phyloP scores from a whole-genome alignment of 2,888 invertebrate genomes.

The Gortyna flavago region DNA sequence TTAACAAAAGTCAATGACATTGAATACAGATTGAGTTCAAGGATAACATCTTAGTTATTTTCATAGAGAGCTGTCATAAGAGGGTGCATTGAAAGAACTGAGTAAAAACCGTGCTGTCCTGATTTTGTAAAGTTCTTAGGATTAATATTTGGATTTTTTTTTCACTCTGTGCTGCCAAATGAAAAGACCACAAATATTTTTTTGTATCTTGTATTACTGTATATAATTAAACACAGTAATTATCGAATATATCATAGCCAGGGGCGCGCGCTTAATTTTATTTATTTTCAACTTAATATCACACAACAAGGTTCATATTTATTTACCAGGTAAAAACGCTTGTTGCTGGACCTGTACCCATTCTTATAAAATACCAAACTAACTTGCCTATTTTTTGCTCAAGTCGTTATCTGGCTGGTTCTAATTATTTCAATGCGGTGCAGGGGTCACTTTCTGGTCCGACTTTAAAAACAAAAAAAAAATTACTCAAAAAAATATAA shows the following conservation, averaged over 20 bases:
- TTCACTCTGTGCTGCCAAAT: neutral
- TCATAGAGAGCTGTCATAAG: neutral
- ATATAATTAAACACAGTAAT: neutral
- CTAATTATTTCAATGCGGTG: neutral
- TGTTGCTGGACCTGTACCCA: neutral
- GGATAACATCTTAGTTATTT: neutral
- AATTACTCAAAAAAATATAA: neutral
- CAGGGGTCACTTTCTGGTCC: neutral
- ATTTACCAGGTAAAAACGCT: neutral
- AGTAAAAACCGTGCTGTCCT: neutral
- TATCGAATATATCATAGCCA: neutral
- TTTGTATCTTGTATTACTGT: neutral
- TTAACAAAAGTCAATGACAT: neutral
- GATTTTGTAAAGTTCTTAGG: neutral
- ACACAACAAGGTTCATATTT: neutral
- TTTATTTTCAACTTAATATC: neutral
- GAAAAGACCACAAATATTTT: too few species aligned
- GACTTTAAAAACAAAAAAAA: neutral
- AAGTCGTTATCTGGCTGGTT: neutral
- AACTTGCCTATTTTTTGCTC: neutral
- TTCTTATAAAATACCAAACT: neutral
- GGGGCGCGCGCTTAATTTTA: neutral
- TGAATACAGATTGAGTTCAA: constrained; percentile 11
- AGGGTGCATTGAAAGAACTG: neutral
- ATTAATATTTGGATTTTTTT: neutral